Conservation (phyloP, 2,888 invertebrate species). For the Xanthia icteritia region DNA sequence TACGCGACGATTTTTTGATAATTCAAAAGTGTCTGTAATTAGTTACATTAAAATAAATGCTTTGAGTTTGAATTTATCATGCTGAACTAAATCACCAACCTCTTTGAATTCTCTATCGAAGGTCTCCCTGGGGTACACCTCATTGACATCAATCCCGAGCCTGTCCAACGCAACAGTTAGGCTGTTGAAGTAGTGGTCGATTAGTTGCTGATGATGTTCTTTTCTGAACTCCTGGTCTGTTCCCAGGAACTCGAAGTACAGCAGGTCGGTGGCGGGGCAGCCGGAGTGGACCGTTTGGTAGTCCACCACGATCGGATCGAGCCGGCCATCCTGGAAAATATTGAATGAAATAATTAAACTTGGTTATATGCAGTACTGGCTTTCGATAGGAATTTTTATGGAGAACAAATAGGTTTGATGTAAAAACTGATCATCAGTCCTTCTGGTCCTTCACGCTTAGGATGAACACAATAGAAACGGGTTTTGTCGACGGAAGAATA, state of each 20-base stretch:
- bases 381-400: background rate
- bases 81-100: constrained; percentile 56
- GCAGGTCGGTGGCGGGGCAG: constrained; percentile 71
- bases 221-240: constrained; percentile 76
- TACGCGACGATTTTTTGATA: background rate
- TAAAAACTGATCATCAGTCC: background rate
- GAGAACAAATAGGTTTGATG: background rate
- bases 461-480: too few species aligned
- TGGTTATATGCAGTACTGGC: background rate
- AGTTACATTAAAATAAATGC: background rate
- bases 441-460: background rate
- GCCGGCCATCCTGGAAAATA: constrained; percentile 63
- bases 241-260: constrained; percentile 76
- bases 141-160: constrained; percentile 66
- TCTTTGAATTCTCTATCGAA: constrained; percentile 73
- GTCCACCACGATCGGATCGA: constrained; percentile 72
- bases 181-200: constrained; percentile 73
- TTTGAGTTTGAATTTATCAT: background rate
- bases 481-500: too few species aligned
- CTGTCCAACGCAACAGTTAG: constrained; percentile 66
- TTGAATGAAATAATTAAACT: constrained; percentile 1
- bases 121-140: constrained; percentile 71
- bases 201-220: constrained; percentile 67
- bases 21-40: background rate
- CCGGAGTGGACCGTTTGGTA: constrained; percentile 76